A percentile compares a stretch with the other conserved stretches of the same genome.
Conservation (phyloP, 2,797 vertebrate species). For the Sparidentex hasta region DNA sequence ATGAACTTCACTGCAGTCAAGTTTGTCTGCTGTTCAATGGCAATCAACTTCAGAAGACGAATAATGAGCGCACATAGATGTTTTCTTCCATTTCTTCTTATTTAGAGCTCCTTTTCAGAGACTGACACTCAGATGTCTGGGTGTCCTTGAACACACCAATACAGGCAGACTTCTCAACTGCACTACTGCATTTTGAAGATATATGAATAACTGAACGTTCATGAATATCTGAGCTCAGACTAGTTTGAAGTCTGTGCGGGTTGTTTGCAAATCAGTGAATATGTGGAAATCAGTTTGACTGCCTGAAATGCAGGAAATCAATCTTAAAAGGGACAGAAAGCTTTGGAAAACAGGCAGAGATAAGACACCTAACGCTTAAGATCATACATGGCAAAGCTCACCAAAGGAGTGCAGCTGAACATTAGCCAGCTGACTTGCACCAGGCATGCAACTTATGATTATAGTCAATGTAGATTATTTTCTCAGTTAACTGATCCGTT, state of each 20-base stretch:
- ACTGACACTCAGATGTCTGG: not conserved
- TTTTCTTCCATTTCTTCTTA: too few species aligned
- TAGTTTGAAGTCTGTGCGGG: not conserved
- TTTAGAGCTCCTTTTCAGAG: not conserved
- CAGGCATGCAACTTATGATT: too few species aligned
- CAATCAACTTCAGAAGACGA: not conserved
- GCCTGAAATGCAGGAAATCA: constrained; percentile 9
- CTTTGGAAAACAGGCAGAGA: constrained; percentile 3
- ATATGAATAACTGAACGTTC: not conserved
- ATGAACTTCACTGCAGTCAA: not conserved
- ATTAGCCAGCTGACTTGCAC: not conserved
- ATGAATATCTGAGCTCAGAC: not conserved
- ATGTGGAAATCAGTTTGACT: not conserved
- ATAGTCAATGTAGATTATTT: too few species aligned
- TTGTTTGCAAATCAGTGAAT: not conserved
- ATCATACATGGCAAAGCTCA: not conserved
- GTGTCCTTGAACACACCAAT: constrained; percentile 11
- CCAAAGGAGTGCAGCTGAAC: not conserved
- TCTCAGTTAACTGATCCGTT: too few species aligned
- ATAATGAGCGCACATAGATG: not conserved
- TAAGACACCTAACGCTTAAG: not conserved
- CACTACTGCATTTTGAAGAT: not conserved
- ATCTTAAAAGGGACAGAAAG: not conserved
- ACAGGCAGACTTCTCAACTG: not conserved
- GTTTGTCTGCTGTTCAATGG: not conserved